A percentile compares a stretch with the other conserved stretches of the same genome.
Evolutionary conservation across 2,797 vertebrate species (phyloP).

Genomic region (Calcarius lapponicus): DNA sequence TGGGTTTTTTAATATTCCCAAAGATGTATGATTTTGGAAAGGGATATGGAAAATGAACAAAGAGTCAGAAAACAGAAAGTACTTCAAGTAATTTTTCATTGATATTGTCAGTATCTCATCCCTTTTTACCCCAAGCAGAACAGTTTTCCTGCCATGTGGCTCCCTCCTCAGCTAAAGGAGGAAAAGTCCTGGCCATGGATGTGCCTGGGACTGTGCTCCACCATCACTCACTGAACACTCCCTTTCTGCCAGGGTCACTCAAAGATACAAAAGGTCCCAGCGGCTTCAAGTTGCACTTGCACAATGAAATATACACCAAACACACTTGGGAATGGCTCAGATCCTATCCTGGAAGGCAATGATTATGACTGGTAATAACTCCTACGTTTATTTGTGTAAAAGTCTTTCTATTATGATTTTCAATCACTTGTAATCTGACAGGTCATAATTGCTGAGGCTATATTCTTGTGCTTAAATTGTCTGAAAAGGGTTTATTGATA

Average conservation of each 20-base stretch:
- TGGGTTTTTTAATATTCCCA: not conserved
- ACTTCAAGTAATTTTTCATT: not conserved
- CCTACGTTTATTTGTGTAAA: not conserved
- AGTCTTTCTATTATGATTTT: not conserved
- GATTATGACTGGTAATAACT: not conserved
- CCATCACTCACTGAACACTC: accelerated
- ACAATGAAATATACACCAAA: not conserved
- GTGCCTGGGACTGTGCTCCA: not conserved
- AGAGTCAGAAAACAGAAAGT: not conserved
- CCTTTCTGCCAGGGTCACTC: not conserved
- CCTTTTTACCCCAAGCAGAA: not conserved
- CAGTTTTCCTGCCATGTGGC: not conserved
- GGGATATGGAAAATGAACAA: not conserved
- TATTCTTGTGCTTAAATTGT: not conserved
- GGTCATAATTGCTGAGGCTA: not conserved
- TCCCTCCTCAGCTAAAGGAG: not conserved
- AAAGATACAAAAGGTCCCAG: not conserved
- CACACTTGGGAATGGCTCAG: not conserved
- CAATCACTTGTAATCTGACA: not conserved
- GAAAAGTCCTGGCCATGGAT: not conserved
- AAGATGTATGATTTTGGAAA: not conserved
- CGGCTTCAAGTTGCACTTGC: not conserved
- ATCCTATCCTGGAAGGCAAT: not conserved
- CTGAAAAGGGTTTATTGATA: not conserved
- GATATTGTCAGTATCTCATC: not conserved